Evolutionary conservation across 1,140 invertebrate species (phyloP), one percentile per base, ranked within the genome.

Genomic region (Lepidostoma basale): DNA sequence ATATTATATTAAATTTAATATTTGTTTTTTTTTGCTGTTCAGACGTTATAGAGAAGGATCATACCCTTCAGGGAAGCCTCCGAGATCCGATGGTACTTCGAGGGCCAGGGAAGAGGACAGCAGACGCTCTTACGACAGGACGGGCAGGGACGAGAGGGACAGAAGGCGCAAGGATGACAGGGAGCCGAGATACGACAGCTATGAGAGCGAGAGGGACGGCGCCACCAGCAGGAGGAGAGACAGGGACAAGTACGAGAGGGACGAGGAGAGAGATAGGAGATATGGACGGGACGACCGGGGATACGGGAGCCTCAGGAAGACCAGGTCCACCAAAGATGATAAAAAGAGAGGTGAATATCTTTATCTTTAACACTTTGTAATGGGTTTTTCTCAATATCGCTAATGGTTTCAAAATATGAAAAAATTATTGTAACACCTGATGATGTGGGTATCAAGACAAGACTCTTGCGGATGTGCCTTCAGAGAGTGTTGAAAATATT

Each of bases 21-120:
- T n/a, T 8, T 49, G 2, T 59, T 16, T 59, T 23, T 70, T 70
- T 67, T n/a, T n/a, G n/a, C n/a, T n/a, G n/a, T n/a, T 42, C 33
- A 72, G 67, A 47, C 75, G 77, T 14, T 78, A 79, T 68, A 74
- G 81, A 40, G 81, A 83, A 69, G 79, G 81, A 16, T 83, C 81
- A 9, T 79, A 82, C 70, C 73, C 78, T 3, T 77, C 79, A 9
- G 76, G 77, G 23, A 80, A 78, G 62, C 79, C 80, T 14, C 81
- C 80, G n/a, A 77, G 80, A 12, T 76, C 77, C 2, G 70, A 73
- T 3, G 69, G 74, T 54, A 42, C 68, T 9, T 68, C 74, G 30
- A 30, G 42, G 9, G 28, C 20, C 23, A 69, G 69, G 14, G 69
- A 72, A 62, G 74, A 75, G 52, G 74, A 76, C 30, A 62, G 68